Base-by-base conservation (phyloP, 2,113 vertebrate species). In the Apaloderma vittatum region DNA sequence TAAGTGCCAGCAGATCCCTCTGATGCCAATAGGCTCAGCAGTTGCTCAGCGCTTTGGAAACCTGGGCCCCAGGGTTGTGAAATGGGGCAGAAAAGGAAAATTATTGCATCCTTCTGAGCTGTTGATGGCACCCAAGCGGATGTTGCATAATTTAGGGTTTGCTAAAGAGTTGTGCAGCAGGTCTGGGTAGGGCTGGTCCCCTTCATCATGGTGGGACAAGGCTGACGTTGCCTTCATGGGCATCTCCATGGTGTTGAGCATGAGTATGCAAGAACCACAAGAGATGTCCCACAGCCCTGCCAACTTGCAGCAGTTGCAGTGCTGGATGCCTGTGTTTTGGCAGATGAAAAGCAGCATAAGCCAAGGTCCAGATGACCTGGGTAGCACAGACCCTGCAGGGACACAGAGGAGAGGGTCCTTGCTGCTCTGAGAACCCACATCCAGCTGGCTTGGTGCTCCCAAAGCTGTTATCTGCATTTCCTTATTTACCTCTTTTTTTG, bases 221-320 rank as follows among this genome's bases (percentile, higher is more conserved):
- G 52, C 23, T 79, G 43, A 24, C 2, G 1, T 40, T 55, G 32
- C 30, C 14, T 40, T 40, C 1, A 1, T 52, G 36, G 43, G 15
- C 61, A 70, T 13, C 51, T 63, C n/a, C 34, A 4, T 5, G 1
- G 0, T 11, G 9, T 14, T 1, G 4, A 12, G 36, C 20, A 14
- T 43, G 61, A 54, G 43, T 22, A 87, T 16, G 49, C 34, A 55
- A 8, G 34, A 49, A 17, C 29, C 43, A 20, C n/a, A 29, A 6
- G 29, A 81, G 32, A 58, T 13, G 18, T 43, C 24, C 11, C 75
- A 18, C 19, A n/a, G 75, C 23, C 21, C 23, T 81, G 46, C 12
- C 34, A 76, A 62, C 30, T 8, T 48, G 61, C 45, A 19, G 26
- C 49, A 51, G 15, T 1, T 27, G 34, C 36, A 62, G 43, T 11